Evolutionary conservation across 2,797 vertebrate species (phyloP).

Genomic region (Fratercula arctica): DNA sequence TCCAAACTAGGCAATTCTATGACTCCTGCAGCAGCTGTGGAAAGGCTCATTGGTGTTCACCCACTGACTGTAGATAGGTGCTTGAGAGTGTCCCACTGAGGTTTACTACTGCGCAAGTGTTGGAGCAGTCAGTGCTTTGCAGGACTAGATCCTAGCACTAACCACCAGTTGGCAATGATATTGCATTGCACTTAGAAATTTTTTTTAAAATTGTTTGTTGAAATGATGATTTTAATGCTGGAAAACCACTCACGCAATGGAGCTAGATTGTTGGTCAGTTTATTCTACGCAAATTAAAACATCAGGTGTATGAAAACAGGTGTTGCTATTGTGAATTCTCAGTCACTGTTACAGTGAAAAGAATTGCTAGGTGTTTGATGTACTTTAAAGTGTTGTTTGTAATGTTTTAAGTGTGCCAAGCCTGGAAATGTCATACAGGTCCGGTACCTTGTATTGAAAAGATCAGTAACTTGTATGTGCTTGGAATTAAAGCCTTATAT

Average conservation of each 20-base stretch:
- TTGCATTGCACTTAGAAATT: background rate
- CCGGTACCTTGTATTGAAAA: background rate
- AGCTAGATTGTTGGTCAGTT: background rate
- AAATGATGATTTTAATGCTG: background rate
- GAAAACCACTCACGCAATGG: background rate
- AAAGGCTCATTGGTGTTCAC: background rate
- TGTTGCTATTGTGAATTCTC: background rate
- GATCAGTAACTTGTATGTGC: background rate
- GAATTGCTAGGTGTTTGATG: background rate
- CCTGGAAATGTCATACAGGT: background rate
- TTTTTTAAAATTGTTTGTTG: background rate
- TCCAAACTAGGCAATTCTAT: no score
- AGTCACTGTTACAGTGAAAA: background rate
- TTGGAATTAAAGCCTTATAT: background rate
- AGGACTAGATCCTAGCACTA: background rate
- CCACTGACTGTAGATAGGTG: rapidly evolving
- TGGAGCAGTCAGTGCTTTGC: background rate
- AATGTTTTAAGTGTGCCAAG: background rate
- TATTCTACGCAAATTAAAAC: background rate
- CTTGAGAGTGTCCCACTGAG: background rate
- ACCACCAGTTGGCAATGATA: background rate
- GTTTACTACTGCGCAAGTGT: background rate
- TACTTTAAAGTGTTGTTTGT: background rate
- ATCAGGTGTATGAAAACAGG: background rate
- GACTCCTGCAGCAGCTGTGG: background rate